Evolutionary conservation across 2,888 invertebrate genomes (phyloP), one percentile per base, ranked within the genome.

Genomic region (Eristalinus sepulchralis): DNA sequence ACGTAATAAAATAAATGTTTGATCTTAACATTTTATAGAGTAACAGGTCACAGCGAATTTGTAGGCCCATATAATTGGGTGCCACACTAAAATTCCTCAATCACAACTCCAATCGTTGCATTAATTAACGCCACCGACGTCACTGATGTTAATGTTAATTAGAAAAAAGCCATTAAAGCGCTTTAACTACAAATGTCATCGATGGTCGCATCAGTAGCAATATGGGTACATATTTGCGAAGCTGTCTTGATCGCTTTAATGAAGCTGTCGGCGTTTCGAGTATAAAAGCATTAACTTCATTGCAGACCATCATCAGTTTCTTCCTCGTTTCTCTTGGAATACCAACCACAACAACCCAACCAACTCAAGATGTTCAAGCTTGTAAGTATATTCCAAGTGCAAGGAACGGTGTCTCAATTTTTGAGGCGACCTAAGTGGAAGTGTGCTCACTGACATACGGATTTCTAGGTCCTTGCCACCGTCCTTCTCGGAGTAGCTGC

Each of bases 401-500:
- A n/a, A n/a, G 33, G n/a, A n/a, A n/a, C n/a, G n/a, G n/a, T n/a
- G n/a, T n/a, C n/a, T n/a, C n/a, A n/a, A n/a, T n/a, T n/a, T n/a
- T n/a, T n/a, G n/a, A n/a, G n/a, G n/a, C n/a, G n/a, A n/a, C n/a
- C 34, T 4, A 10, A 34, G 36, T 17, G 11, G 13, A 11, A 34
- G 10, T 10, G 9, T 22, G n/a, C 39, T n/a, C 20, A 59, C 27
- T 55, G n/a, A 13, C 47, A 27, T 34, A 34, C 34, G 34, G 17
- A 10, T 59, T 17, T 20, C 11, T 57, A 80, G 80, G 55, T 88
- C 66, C 73, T 89, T 55, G 53, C 88, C n/a, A 63, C 90, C 63
- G 90, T 90, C 72, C 87, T 90, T 72, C 88, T 91, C 85, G 90
- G 89, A 87, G 89, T 90, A 89, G 90, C 89, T 57, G 89, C 87